Percentiles rank a stretch among this genome's conserved stretches.
phyloP scores from a whole-genome alignment of 64 coral and sea anemone genomes.

The Pocillopora damicornis region DNA sequence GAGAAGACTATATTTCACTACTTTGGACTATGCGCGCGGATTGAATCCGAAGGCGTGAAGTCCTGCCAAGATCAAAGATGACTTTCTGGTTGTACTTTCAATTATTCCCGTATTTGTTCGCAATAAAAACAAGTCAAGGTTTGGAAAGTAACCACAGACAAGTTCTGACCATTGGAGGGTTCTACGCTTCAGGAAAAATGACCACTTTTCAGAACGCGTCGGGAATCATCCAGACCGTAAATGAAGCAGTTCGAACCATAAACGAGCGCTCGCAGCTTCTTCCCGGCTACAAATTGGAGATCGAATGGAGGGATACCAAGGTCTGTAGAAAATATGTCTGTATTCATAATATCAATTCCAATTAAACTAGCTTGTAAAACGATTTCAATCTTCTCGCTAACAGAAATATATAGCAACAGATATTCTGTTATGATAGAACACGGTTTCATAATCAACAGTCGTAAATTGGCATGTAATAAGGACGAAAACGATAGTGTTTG shows the following conservation, averaged over 20 bases:
- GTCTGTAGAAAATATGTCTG: neutral
- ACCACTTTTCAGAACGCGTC: conserved; percentile 74
- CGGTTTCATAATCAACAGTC: too few species aligned
- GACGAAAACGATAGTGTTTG: too few species aligned
- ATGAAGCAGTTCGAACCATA: conserved; percentile 41
- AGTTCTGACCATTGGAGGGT: conserved; percentile 45
- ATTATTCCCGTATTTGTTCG: neutral
- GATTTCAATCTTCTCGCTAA: too few species aligned
- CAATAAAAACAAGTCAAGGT: neutral
- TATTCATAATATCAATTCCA: neutral
- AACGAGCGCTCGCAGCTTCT: conserved; percentile 43
- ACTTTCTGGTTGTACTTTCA: neutral
- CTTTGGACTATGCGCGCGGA: neutral
- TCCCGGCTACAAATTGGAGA: conserved; percentile 27
- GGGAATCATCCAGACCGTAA: conserved; percentile 50
- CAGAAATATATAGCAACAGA: too few species aligned
- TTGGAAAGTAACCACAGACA: neutral
- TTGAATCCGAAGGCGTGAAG: neutral
- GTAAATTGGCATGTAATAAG: too few species aligned
- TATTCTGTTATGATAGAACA: too few species aligned
- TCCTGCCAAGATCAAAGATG: neutral
- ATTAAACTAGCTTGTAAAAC: neutral
- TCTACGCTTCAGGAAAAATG: conserved; percentile 50
- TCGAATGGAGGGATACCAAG: conserved; percentile 63
- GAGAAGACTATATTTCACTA: neutral